These are phyloP conservation scores for Microctonus hyperodae DNA, from an alignment of 2,888 invertebrate species.

Conservation along the genomic window DNA sequence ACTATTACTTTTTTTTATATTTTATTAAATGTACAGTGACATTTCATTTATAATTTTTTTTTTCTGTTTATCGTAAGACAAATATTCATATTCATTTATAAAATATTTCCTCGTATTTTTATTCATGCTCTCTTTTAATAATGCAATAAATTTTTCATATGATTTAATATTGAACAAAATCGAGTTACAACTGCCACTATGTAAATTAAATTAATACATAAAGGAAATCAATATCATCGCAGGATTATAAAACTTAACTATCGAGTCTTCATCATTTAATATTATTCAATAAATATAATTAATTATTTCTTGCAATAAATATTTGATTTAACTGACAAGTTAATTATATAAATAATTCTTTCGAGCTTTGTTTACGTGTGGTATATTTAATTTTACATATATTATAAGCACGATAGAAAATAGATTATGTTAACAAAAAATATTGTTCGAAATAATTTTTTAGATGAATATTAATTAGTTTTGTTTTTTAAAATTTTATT, in stretches of 20 bases:
- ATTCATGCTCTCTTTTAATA: slow-evolving; percentile 10
- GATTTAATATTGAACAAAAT: slow-evolving; percentile 45
- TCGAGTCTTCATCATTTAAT: no score
- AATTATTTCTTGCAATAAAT: no score
- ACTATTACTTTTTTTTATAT: neutral
- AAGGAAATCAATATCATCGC: slow-evolving; percentile 27
- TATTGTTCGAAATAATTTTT: no score
- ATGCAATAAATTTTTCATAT: neutral
- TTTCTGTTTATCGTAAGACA: neutral
- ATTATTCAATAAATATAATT: no score
- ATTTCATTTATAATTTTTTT: neutral
- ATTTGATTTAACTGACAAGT: no score
- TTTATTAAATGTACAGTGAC: neutral
- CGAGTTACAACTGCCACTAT: slow-evolving; percentile 54
- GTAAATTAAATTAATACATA: slow-evolving; percentile 35
- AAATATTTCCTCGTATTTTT: neutral
- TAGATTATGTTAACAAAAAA: no score
- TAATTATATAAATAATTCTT: no score
- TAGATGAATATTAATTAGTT: no score
- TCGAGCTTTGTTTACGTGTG: neutral
- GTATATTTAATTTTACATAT: no score
- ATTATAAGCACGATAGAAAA: no score
- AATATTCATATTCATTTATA: neutral
- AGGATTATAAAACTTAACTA: no score
- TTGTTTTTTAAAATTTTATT: no score